Conservation (phyloP, 2,797 vertebrate species). For the Rhadinocentrus ornatus region DNA sequence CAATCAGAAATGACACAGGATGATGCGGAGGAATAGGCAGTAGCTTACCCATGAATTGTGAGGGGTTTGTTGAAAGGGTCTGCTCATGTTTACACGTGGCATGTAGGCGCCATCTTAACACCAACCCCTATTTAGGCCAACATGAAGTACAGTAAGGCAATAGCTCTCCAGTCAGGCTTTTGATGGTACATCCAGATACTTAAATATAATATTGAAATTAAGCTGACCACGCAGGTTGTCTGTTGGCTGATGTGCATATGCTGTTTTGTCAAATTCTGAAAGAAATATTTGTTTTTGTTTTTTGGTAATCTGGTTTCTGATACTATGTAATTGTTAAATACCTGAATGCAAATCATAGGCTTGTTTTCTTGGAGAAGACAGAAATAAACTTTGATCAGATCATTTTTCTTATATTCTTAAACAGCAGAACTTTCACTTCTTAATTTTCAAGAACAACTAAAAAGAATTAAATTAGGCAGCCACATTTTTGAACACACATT, state of each 20-base stretch:
- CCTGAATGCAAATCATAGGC: not conserved
- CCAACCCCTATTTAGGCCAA: constrained; percentile 52
- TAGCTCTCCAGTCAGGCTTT: constrained; percentile 1
- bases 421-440: not conserved
- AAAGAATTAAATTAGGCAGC: not conserved
- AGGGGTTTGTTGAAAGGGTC: constrained; percentile 63
- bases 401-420: not conserved
- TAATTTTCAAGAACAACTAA: not conserved
- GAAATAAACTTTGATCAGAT: constrained; percentile 11
- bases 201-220: constrained; percentile 8
- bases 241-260: constrained; percentile 7
- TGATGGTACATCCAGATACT: constrained; percentile 16
- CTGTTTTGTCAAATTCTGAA: constrained; percentile 6
- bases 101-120: constrained; percentile 81
- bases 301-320: constrained; percentile 1
- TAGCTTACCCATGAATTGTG: constrained; percentile 43
- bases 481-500: not conserved
- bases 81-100: constrained; percentile 79
- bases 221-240: not conserved
- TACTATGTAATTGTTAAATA: constrained; percentile 1
- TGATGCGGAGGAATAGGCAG: constrained; percentile 37
- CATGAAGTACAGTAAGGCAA: constrained; percentile 38
- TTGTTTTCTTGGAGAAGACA: constrained; percentile 7
- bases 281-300: constrained; percentile 15
- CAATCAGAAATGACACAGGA: constrained; percentile 12